Base-by-base conservation (phyloP, 2,888 invertebrate genomes). In the Apocheima hispidaria region DNA sequence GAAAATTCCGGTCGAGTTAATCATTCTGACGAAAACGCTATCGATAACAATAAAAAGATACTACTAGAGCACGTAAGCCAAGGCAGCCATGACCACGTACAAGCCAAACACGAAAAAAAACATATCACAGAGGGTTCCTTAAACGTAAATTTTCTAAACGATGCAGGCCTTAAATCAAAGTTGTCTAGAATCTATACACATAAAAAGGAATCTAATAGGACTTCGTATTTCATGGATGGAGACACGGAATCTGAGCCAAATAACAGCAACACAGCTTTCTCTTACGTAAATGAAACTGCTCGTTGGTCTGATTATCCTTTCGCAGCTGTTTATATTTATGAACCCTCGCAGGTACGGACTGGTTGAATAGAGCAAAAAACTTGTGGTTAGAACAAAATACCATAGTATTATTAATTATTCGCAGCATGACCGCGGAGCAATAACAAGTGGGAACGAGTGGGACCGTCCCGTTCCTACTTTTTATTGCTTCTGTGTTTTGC, bases 271-370 rank as follows among this genome's bases (percentile, higher is more conserved):
- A 48, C 18, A 16, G 20, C 14, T 35, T 44, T 69, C 60, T 50
- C 52, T 20, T 61, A 59, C 44, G n/a, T 43, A 6, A 67, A 70
- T 55, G 72, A 68, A 55, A 54, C 59, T 3, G 77, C 68, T 28
- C 61, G 55, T n/a, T 91, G 88, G 88, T 73, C 80, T 5, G 74
- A 84, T 30, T 86, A 83, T 68, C 86, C 90, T 12, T 91, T 84
- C 72, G 75, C 77, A 60, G 88, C 88, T 49, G 87, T 82, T 30
- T 91, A 90, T 66, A 66, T 89, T 48, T 85, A 90, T 70, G 85
- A 91, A 69, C 86, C 87, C n/a, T 79, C 76, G 12, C 84, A 87
- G 77, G 91, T 90, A 69, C 68, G 72, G 4, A 40, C 18, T 48
- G 16, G 4, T 33, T 23, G 35, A 35, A 23, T 48, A 10, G n/a